phyloP scores from a whole-genome alignment of 2,113 vertebrate genomes.

The Platanista minor region DNA sequence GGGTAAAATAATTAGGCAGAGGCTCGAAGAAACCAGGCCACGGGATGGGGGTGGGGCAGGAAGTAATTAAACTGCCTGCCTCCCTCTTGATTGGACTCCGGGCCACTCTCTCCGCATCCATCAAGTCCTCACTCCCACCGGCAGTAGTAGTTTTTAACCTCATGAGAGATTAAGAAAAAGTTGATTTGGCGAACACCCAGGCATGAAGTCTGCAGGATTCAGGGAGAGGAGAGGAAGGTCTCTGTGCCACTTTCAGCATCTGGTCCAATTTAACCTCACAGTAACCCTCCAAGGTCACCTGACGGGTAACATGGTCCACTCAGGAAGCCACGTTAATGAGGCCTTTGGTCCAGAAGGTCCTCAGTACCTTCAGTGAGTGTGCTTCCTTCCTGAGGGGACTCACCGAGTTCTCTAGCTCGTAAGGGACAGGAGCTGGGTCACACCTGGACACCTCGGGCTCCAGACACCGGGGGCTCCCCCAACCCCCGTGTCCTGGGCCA shows the following conservation, averaged over 20 bases:
- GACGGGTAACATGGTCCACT: not conserved
- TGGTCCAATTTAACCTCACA: not conserved
- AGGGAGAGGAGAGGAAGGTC: not conserved
- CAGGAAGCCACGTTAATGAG: not conserved
- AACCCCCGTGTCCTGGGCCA: no score
- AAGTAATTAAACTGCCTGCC: not conserved
- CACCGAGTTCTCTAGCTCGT: not conserved
- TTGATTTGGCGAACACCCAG: not conserved
- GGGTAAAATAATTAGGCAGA: not conserved
- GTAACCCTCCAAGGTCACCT: not conserved
- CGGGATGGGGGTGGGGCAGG: not conserved
- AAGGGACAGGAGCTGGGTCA: not conserved
- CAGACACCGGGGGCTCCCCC: not conserved
- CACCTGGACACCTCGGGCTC: not conserved
- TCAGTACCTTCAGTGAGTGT: rapidly evolving
- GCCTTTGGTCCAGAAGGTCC: not conserved
- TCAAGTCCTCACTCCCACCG: not conserved
- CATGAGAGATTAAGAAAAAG: not conserved
- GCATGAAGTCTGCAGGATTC: not conserved
- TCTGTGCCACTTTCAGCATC: not conserved
- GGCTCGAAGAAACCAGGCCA: not conserved
- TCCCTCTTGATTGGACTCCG: not conserved
- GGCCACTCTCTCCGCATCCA: not conserved
- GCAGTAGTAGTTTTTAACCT: not conserved
- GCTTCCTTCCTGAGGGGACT: not conserved